These are phyloP conservation scores for Acomys russatus DNA, from an alignment of 2,797 vertebrate genomes.

Conservation along the genomic window DNA sequence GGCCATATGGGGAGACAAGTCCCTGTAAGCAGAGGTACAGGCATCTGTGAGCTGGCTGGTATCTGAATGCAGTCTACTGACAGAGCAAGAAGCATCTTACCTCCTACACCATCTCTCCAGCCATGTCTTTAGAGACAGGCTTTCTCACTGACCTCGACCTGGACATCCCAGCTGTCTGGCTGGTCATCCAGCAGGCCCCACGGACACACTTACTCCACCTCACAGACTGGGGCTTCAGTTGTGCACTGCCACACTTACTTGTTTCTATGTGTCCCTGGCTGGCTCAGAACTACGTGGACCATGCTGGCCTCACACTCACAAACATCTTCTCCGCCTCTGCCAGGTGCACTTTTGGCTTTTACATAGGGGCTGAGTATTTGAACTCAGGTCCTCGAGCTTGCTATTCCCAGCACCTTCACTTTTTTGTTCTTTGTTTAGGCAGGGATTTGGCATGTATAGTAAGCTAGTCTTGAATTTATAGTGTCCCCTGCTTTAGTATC, in stretches of 20 bases:
- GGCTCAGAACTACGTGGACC: not conserved
- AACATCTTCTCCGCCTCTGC: not conserved
- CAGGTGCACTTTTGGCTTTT: not conserved
- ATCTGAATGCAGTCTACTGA: not conserved
- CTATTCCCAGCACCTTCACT: not conserved
- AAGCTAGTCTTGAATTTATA: not conserved
- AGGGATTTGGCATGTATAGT: not conserved
- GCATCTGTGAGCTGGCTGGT: not conserved
- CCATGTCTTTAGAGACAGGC: not conserved
- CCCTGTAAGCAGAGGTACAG: not conserved
- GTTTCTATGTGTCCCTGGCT: not conserved
- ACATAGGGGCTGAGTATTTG: not conserved
- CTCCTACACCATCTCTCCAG: not conserved
- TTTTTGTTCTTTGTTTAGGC: not conserved
- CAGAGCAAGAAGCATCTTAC: not conserved
- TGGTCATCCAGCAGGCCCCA: not conserved
- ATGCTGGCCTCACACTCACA: not conserved
- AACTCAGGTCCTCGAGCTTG: not conserved
- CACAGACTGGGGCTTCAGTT: not conserved
- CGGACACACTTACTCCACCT: not conserved
- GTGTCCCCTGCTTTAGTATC: not conserved
- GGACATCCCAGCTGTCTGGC: not conserved
- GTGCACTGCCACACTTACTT: not conserved
- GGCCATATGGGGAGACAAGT: not conserved
- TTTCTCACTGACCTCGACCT: not conserved